Evolutionary conservation across 2,797 vertebrate species (phyloP), one percentile per base, ranked within the genome.

Genomic region (Falco biarmicus): DNA sequence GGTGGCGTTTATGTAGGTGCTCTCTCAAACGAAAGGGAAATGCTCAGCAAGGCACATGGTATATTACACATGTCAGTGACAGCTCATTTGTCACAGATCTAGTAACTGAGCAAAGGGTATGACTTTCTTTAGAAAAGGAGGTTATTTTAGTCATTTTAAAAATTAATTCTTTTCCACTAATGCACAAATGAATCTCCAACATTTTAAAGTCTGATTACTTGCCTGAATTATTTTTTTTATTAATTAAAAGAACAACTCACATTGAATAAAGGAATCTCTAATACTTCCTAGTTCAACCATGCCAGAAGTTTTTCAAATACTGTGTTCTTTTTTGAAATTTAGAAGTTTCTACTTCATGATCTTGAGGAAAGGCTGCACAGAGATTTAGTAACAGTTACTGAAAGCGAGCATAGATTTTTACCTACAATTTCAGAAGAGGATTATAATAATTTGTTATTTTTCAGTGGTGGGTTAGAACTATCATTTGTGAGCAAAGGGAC

Each of bases 21-120:
- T 66, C 70, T 90, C 84, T 94, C 83, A 94, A 95, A 93, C 0
- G 6, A 90, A 68, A 89, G 64, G 80, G 78, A 92, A 97, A 89
- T 85, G 70, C 66, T 82, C 20, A 22, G 56, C 53, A 86, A 76
- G 74, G 63, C 81, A 84, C 83, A 39, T 68, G 13, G 1, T 82
- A 50, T 70, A 75, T 77, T 87, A 77, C 5, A 20, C n/a, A 4
- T 93, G 94, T 89, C 74, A 68, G 80, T 61, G 83, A 47, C 64
- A 77, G 71, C 32, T 89, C 78, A 26, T 95, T 90, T 0, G 0
- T 95, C 77, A 95, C 66, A 51, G 63, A 64, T 45, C 48, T 71
- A 43, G 83, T 73, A 73, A 84, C 60, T 37, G 31, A 89, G 83
- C 53, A 77, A 94, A 87, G n/a, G 68, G 45, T 45, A 39, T n/a